Evolutionary conservation across 1,140 invertebrate species (phyloP), one percentile per base, ranked within the genome.

Genomic region (Druon quercuslanigerum): DNA sequence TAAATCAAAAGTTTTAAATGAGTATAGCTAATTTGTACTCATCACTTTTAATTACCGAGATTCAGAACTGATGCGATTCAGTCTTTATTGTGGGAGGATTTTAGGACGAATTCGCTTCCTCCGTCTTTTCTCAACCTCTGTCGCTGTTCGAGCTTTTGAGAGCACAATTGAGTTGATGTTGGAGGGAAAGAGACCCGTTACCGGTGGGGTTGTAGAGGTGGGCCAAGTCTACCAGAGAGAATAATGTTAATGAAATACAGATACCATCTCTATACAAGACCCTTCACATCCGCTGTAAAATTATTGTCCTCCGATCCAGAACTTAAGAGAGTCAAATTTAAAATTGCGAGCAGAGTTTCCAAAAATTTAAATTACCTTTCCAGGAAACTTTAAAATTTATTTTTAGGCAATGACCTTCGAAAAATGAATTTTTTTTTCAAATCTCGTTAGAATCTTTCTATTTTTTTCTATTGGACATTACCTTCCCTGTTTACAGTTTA

Each of bases 241-340:
- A 91, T 91, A 91, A 91, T 91, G 90, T 91, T 91, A 91, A 91
- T 91, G 90, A 91, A 91, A 91, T 91, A 91, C 89, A 91, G 90
- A 91, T 91, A 91, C 81, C 75, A 91, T 91, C 90, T 91, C 85
- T 86, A 87, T 87, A 88, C 87, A 90, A 87, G 87, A 79, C 77
- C 81, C 75, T 79, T 73, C 76, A 74, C 75, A 74, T 79, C 76
- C 72, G 70, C 75, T 73, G 79, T 71, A 77, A 83, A 83, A 81
- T 80, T 78, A 72, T 81, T 81, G 79, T 81, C 78, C 76, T 74
- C 72, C 56, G 51, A 78, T 33, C 75, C n/a, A 56, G 52, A 17
- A 56, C 52, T 56, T 9, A 17, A 11, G 6, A 19, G n/a, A 56
- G 9, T 7, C 50, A 50, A 71, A 50, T 50, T 9, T 50, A 50